Evolutionary conservation across 2,797 vertebrate species (phyloP).

Genomic region (Pangasius macronema): DNA sequence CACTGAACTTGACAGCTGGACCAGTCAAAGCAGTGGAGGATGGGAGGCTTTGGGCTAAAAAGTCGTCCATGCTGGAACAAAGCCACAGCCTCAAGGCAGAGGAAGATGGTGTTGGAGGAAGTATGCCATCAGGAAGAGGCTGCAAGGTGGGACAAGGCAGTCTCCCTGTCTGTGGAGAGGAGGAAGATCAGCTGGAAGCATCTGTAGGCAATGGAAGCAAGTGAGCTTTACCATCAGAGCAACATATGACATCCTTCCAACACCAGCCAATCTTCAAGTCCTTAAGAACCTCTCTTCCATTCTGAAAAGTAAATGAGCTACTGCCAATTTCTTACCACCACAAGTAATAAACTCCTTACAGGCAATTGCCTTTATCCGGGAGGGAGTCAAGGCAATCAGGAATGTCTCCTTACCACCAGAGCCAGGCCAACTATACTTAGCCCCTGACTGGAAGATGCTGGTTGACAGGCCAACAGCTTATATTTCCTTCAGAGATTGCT

Average conservation of each 20-base stretch:
- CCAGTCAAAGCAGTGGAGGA: neutral
- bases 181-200: neutral
- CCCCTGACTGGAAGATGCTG: neutral
- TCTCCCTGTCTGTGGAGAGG: neutral
- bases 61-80: neutral
- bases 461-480: neutral
- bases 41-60: conserved; percentile 4
- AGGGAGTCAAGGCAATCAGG: conserved; percentile 11
- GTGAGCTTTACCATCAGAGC: neutral
- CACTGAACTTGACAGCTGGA: neutral
- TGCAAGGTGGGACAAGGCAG: neutral
- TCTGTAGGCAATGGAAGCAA: neutral
- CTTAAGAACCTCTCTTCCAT: conserved; percentile 16
- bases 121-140: neutral
- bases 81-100: neutral
- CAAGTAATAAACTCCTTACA: neutral
- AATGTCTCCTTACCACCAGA: conserved; percentile 36
- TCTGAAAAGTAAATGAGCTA: too few relatives aligned
- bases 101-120: neutral
- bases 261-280: conserved; percentile 26
- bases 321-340: neutral
- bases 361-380: too few relatives aligned
- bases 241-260: neutral
- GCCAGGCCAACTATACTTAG: neutral
- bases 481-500: neutral